Evolutionary conservation across 2,888 invertebrate species (phyloP).

Genomic region (Coleophora deauratella): DNA sequence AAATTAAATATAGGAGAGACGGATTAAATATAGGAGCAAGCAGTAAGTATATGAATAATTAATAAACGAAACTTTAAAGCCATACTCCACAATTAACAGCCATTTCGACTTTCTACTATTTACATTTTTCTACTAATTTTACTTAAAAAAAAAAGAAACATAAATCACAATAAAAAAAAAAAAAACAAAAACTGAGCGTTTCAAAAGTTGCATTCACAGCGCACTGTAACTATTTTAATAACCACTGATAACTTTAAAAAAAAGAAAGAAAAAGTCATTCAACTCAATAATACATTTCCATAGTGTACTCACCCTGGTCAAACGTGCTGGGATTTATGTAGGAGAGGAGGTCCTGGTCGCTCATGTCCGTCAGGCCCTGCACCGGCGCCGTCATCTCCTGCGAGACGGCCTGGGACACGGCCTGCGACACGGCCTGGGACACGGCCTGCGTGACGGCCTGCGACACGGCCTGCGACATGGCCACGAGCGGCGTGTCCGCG

Average conservation of each 20-base stretch:
- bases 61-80: slow-evolving; percentile 28
- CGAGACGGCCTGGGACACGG: slow-evolving; percentile 62
- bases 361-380: slow-evolving; percentile 86
- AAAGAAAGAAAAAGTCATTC: not conserved
- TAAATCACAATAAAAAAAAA: no score
- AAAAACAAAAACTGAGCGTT: no score
- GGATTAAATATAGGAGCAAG: slow-evolving; percentile 17
- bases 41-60: slow-evolving; percentile 55
- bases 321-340: slow-evolving; percentile 93
- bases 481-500: slow-evolving; percentile 50
- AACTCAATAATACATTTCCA: slow-evolving; percentile 39
- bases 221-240: no score
- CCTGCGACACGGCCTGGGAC: slow-evolving; percentile 63
- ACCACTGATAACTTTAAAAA: no score
- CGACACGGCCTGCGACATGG: slow-evolving; percentile 69
- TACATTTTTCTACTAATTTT: no score
- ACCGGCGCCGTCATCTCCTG: slow-evolving; percentile 76
- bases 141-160: no score
- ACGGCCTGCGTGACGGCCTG: slow-evolving; percentile 67
- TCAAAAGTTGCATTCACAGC: no score
- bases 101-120: no score
- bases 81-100: not conserved
- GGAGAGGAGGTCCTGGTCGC: slow-evolving; percentile 89
- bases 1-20: no score
- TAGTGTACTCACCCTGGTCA: slow-evolving; percentile 80